Percentiles rank a stretch among this genome's conserved stretches.
phyloP scores from a whole-genome alignment of 1,140 invertebrate genomes.

The Diabrotica virgifera region DNA sequence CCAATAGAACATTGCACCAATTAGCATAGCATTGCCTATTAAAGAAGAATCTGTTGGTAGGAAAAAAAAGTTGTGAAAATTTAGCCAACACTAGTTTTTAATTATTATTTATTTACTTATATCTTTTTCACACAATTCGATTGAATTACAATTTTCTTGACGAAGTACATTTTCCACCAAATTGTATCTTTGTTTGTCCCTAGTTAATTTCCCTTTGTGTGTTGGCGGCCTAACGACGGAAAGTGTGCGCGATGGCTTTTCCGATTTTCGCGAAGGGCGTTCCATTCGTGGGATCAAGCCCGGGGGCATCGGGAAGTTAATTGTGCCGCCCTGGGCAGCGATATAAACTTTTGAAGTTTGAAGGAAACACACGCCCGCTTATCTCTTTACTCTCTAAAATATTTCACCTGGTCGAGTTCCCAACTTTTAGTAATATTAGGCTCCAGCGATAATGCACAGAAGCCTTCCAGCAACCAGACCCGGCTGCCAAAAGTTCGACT shows the following conservation, averaged over 20 bases:
- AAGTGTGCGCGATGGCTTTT: neutral
- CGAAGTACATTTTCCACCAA: neutral
- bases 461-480: too few relatives aligned
- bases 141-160: neutral
- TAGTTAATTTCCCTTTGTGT: conserved; percentile 1
- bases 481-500: too few relatives aligned
- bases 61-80: too few relatives aligned
- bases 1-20: too few relatives aligned
- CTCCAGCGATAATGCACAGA: neutral
- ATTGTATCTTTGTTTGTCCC: neutral
- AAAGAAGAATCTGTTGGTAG: too few relatives aligned
- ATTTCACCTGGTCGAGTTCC: neutral
- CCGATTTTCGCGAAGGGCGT: conserved; percentile 1
- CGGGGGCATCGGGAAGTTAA: neutral
- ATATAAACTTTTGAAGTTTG: neutral
- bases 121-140: neutral
- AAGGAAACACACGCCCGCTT: conserved; percentile 1
- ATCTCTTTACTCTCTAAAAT: neutral
- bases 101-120: too few relatives aligned
- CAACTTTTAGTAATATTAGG: conserved; percentile 3
- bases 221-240: neutral
- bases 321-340: neutral
- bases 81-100: too few relatives aligned
- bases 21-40: too few relatives aligned
- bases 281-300: conserved; percentile 1